Evolutionary conservation across 2,888 invertebrate species (phyloP).

Genomic region (Anarsia innoxiella): DNA sequence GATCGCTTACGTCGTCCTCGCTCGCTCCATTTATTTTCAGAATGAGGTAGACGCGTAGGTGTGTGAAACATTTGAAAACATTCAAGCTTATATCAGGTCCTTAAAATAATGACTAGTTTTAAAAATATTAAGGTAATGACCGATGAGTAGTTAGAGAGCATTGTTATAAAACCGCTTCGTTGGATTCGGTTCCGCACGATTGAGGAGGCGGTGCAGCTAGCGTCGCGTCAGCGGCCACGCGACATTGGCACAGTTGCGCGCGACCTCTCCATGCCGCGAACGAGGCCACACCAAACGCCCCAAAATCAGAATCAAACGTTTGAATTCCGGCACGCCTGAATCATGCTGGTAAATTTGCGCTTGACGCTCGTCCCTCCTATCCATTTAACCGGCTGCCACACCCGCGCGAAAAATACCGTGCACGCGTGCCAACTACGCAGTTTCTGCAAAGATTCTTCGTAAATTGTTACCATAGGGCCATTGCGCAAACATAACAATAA

Average conservation of each 20-base stretch:
- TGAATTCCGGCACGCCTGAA: constrained; percentile 66
- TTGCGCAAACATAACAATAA: constrained; percentile 30
- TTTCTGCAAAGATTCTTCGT: constrained; percentile 19
- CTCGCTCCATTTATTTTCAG: constrained; percentile 56
- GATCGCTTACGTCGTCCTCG: constrained; percentile 50
- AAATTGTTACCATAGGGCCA: constrained; percentile 25
- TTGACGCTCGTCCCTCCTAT: constrained; percentile 41
- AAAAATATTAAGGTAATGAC: too few species aligned
- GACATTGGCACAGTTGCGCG: constrained; percentile 73
- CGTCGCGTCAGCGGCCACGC: constrained; percentile 32
- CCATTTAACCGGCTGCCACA: constrained; percentile 29
- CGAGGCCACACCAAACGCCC: constrained; percentile 67
- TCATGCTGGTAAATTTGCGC: constrained; percentile 51
- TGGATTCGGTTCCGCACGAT: constrained; percentile 55
- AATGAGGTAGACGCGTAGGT: constrained; percentile 47
- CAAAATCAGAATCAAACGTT: constrained; percentile 55
- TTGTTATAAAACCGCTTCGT: too few species aligned
- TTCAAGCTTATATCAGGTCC: constrained; percentile 17
- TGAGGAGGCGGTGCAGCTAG: constrained; percentile 36
- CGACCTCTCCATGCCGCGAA: constrained; percentile 59
- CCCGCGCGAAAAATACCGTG: constrained; percentile 39
- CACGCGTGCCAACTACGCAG: constrained; percentile 52
- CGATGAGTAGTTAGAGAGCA: too few species aligned
- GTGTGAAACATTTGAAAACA: constrained; percentile 37
- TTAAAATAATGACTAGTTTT: neutral